Evolutionary conservation across 2,888 invertebrate species (phyloP).

Genomic region (Agapostemon virescens): DNA sequence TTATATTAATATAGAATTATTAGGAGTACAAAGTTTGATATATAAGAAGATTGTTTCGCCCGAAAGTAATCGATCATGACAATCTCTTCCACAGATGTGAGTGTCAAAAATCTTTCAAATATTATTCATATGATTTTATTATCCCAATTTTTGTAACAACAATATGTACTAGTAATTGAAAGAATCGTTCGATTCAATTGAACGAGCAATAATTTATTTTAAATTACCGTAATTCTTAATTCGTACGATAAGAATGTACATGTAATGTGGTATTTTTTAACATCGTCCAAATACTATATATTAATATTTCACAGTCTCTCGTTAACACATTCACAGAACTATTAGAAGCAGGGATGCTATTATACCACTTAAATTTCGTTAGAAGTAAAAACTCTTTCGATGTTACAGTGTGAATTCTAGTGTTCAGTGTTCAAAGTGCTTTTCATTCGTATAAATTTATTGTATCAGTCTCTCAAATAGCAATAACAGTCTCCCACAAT

Average conservation of each 20-base stretch:
- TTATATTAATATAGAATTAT: conserved; percentile 3
- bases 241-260: too few relatives aligned
- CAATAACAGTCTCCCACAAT: neutral
- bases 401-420: neutral
- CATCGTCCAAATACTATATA: neutral
- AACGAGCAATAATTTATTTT: too few relatives aligned
- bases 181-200: too few relatives aligned
- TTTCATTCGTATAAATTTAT: neutral
- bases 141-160: neutral
- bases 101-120: neutral
- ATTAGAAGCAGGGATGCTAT: neutral
- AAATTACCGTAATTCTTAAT: too few relatives aligned
- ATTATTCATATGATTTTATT: neutral
- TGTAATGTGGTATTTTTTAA: neutral
- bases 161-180: neutral
- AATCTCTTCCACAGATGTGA: neutral
- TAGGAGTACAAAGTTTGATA: neutral
- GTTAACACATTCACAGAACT: neutral
- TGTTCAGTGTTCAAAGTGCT: neutral
- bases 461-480: neutral
- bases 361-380: neutral
- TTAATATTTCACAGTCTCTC: neutral
- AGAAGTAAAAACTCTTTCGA: neutral
- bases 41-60: neutral
- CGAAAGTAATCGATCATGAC: neutral